A percentile compares a stretch with the other conserved stretches of the same genome.
Evolutionary conservation across 35 echinoderm and acorn worm genomes (phyloP).

Genomic region (Acanthaster planci): DNA sequence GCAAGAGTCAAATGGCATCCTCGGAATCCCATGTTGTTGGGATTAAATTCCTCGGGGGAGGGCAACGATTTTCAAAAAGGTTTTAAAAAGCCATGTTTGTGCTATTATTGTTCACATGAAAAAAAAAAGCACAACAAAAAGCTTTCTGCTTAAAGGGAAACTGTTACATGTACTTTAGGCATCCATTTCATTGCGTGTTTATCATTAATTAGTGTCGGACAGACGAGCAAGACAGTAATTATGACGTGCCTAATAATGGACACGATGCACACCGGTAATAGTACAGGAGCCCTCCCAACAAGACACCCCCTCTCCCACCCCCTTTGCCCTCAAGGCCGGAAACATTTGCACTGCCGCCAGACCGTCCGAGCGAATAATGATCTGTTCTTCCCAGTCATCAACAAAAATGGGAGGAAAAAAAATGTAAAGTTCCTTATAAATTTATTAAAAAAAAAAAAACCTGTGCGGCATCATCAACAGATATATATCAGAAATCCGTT

Average conservation of each 20-base stretch:
- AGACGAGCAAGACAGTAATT: neutral
- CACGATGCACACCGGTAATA: neutral
- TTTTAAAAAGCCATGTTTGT: too few relatives aligned
- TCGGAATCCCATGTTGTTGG: too few relatives aligned
- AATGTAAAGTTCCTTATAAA: neutral
- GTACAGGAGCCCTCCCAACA: conserved; percentile 4
- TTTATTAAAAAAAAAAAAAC: neutral
- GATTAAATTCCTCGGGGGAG: too few relatives aligned
- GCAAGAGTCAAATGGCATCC: too few relatives aligned
- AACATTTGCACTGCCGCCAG: conserved; percentile 30
- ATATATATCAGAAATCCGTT: conserved; percentile 9
- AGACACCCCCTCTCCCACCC: too few relatives aligned
- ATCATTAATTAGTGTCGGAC: neutral
- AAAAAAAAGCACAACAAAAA: neutral
- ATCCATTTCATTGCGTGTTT: neutral
- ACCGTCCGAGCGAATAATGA: conserved; percentile 13
- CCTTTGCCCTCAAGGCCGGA: conserved; percentile 3
- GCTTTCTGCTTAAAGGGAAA: neutral
- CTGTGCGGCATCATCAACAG: neutral
- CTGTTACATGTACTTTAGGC: too few relatives aligned
- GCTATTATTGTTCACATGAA: neutral
- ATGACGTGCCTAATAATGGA: neutral
- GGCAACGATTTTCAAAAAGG: too few relatives aligned
- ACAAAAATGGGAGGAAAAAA: neutral
- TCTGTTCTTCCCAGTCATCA: neutral